phyloP scores from a whole-genome alignment of 1,140 invertebrate species.

The Diabrotica virgifera region DNA sequence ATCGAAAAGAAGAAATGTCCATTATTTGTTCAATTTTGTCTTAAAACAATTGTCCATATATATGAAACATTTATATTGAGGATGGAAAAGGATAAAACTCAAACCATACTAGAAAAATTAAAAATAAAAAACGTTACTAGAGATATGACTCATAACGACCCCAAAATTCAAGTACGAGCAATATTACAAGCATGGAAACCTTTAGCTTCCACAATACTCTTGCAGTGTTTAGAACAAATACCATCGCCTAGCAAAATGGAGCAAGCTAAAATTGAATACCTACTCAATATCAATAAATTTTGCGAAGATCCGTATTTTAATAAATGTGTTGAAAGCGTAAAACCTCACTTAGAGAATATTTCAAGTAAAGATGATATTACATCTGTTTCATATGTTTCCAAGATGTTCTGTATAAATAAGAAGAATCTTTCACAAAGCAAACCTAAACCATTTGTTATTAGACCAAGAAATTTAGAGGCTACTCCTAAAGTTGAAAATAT shows the following conservation, averaged over 20 bases:
- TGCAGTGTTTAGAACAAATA: conserved; percentile 77
- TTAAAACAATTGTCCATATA: conserved; percentile 92
- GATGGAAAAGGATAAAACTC: conserved; percentile 79
- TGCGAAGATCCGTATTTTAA: conserved; percentile 35
- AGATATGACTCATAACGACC: conserved; percentile 77
- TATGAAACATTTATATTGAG: conserved; percentile 79
- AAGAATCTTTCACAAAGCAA: conserved; percentile 52
- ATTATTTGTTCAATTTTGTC: conserved; percentile 91
- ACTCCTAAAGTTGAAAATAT: background rate
- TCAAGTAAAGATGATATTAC: conserved; percentile 63
- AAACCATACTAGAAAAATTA: conserved; percentile 79
- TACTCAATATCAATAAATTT: conserved; percentile 47
- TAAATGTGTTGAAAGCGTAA: conserved; percentile 34
- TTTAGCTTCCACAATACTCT: conserved; percentile 73
- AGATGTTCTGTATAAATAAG: conserved; percentile 86
- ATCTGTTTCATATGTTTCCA: conserved; percentile 90
- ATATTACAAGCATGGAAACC: conserved; percentile 89
- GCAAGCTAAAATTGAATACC: conserved; percentile 65
- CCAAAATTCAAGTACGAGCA: conserved; percentile 73
- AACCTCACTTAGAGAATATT: conserved; percentile 62
- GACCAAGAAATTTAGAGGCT: conserved; percentile 20
- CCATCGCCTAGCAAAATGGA: conserved; percentile 78
- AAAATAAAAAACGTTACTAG: conserved; percentile 73
- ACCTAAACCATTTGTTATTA: conserved; percentile 35
- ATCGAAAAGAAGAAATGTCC: conserved; percentile 94